phyloP scores from a whole-genome alignment of 2,113 vertebrate species.

The Ammodytes dubius region DNA sequence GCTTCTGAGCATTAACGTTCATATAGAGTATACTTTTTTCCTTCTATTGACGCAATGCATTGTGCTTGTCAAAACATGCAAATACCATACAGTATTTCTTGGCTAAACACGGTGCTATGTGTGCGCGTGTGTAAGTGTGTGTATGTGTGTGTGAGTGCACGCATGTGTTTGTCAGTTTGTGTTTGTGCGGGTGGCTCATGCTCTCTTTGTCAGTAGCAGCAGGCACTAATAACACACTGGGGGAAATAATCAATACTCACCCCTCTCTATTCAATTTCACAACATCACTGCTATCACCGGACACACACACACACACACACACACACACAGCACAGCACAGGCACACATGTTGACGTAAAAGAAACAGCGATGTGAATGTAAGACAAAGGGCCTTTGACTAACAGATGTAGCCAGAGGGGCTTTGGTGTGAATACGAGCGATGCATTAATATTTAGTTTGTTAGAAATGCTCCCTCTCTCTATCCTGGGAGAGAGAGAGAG shows the following conservation, averaged over 20 bases:
- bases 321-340: slow-evolving; percentile 11
- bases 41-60: slow-evolving; percentile 27
- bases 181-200: slow-evolving; percentile 65
- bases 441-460: slow-evolving; percentile 76
- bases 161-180: slow-evolving; percentile 33
- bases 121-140: slow-evolving; percentile 10
- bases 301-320: slow-evolving; percentile 37
- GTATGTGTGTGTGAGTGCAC: neutral
- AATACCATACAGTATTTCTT: slow-evolving; percentile 39
- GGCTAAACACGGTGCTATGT: slow-evolving; percentile 26
- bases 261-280: slow-evolving; percentile 83
- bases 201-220: slow-evolving; percentile 74
- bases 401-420: slow-evolving; percentile 69
- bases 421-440: slow-evolving; percentile 49
- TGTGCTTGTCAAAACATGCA: slow-evolving; percentile 58
- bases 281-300: slow-evolving; percentile 67
- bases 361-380: slow-evolving; percentile 34
- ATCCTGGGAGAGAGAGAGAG: slow-evolving; percentile 55
- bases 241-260: slow-evolving; percentile 81
- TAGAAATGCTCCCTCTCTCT: slow-evolving; percentile 46
- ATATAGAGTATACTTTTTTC: slow-evolving; percentile 45
- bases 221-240: slow-evolving; percentile 81
- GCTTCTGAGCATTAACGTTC: slow-evolving; percentile 33
- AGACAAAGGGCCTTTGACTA: slow-evolving; percentile 64
- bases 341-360: slow-evolving; percentile 30